A percentile compares a stretch with the other conserved stretches of the same genome.
Evolutionary conservation across 2,888 invertebrate genomes (phyloP).

Genomic region (Therioaphis trifolii): DNA sequence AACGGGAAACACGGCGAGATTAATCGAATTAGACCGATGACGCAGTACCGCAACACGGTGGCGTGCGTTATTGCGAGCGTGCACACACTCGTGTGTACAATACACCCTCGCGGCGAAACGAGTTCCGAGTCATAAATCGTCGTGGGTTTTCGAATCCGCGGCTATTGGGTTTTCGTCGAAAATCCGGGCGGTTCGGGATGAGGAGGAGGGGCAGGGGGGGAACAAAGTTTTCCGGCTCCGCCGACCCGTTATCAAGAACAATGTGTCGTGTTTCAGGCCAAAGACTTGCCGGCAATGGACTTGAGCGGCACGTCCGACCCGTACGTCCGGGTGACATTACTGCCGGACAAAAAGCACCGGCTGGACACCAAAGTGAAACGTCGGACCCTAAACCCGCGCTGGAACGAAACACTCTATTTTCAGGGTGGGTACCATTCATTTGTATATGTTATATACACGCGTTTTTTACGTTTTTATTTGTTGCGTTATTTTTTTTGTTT

Average conservation of each 20-base stretch:
- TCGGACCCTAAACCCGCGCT: constrained; percentile 88
- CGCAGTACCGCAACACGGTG: too few relatives aligned
- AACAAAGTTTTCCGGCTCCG: too few relatives aligned
- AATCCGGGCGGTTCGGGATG: too few relatives aligned
- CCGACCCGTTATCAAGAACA: neutral
- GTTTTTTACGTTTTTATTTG: neutral
- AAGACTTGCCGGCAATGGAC: constrained; percentile 93
- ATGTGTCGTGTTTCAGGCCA: constrained; percentile 75
- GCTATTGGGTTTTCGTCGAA: too few relatives aligned
- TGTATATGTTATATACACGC: neutral
- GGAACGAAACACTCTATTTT: constrained; percentile 95
- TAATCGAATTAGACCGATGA: too few relatives aligned
- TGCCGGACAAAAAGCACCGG: constrained; percentile 92
- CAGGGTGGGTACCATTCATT: constrained; percentile 73
- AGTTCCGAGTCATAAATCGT: too few relatives aligned
- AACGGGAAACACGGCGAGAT: too few relatives aligned
- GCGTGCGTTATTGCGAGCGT: too few relatives aligned
- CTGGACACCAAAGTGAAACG: constrained; percentile 93
- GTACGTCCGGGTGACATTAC: constrained; percentile 87
- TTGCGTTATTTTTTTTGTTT: neutral
- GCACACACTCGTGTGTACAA: too few relatives aligned
- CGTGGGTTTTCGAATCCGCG: too few relatives aligned
- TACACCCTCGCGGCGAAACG: too few relatives aligned
- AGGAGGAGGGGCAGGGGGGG: too few relatives aligned
- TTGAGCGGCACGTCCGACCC: constrained; percentile 92